Percentiles rank a stretch among this genome's conserved stretches.
phyloP scores from a whole-genome alignment of 2,797 vertebrate genomes.

The Tragelaphus oryx region DNA sequence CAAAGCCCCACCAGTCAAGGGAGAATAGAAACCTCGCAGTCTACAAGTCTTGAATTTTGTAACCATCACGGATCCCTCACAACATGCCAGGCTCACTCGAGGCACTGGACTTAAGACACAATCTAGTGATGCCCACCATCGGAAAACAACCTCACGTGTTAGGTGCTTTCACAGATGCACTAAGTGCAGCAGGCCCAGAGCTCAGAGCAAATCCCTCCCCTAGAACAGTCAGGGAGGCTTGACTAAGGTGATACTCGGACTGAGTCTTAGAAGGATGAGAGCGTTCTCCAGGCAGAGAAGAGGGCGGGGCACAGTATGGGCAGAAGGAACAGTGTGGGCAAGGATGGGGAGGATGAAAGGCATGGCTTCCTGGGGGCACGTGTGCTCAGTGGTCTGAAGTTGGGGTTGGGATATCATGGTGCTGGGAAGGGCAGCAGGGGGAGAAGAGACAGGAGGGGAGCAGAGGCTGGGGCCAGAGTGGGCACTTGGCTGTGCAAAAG shows the following conservation, averaged over 20 bases:
- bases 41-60: background rate
- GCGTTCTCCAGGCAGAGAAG: background rate
- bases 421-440: background rate
- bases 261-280: background rate
- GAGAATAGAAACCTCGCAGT: background rate
- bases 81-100: background rate
- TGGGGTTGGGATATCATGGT: background rate
- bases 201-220: background rate
- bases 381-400: background rate
- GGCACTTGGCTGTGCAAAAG: background rate
- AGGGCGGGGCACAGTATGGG: background rate
- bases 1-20: background rate
- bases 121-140: background rate
- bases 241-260: background rate
- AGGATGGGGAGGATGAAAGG: background rate
- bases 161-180: background rate
- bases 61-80: background rate
- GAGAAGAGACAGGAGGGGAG: background rate
- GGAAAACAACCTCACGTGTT: background rate
- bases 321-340: background rate
- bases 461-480: background rate
- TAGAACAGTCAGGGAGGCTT: background rate
- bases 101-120: background rate
- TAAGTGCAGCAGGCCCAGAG: background rate
- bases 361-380: background rate